Percentiles rank a stretch among this genome's conserved stretches.
phyloP scores from a whole-genome alignment of 2,888 invertebrate genomes.

The Aspidiotus destructor region DNA sequence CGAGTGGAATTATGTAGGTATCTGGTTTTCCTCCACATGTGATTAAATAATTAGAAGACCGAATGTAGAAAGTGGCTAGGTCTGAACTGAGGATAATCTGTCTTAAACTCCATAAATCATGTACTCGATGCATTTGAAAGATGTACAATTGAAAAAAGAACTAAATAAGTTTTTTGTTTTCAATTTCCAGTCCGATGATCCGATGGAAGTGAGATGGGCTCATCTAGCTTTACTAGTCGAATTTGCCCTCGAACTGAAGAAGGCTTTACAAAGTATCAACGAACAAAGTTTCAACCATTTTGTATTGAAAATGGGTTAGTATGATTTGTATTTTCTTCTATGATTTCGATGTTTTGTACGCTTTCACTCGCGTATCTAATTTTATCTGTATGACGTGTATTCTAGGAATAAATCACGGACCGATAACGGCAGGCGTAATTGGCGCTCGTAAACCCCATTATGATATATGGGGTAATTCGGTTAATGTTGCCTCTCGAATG shows the following conservation, averaged over 20 bases:
- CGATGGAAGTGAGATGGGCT: constrained; percentile 66
- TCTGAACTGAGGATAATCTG: no score
- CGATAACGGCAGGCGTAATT: constrained; percentile 90
- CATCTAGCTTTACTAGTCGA: constrained; percentile 77
- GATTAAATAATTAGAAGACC: no score
- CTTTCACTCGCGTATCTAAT: neutral
- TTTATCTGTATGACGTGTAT: constrained; percentile 11
- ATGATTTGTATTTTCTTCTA: no score
- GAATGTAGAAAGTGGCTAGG: no score
- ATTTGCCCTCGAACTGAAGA: constrained; percentile 80
- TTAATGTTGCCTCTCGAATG: constrained; percentile 95
- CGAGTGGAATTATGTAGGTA: no score
- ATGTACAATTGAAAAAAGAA: no score
- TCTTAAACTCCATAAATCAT: no score
- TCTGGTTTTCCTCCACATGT: no score
- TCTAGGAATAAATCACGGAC: constrained; percentile 80
- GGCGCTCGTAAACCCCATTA: constrained; percentile 92
- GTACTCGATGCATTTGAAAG: no score
- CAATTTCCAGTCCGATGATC: constrained; percentile 55
- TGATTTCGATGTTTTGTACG: neutral
- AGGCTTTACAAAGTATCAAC: constrained; percentile 82
- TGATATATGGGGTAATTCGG: constrained; percentile 95
- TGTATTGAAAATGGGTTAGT: constrained; percentile 69
- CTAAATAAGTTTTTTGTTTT: neutral
- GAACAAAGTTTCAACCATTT: constrained; percentile 94